Evolutionary conservation across 1,140 invertebrate species (phyloP).

Genomic region (Anthonomus grandis): DNA sequence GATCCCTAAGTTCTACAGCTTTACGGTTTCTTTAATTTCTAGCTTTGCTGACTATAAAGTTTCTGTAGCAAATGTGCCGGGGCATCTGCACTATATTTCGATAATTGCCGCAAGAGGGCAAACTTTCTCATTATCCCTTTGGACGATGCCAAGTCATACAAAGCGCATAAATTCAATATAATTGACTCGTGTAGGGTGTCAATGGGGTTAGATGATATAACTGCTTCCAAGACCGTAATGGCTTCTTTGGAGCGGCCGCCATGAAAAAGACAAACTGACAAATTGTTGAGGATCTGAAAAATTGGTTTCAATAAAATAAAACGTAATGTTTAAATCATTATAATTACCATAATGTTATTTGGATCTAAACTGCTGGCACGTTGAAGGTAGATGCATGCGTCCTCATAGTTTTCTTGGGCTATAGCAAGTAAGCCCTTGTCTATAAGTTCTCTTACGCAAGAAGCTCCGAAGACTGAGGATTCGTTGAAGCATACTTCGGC

Average conservation of each 20-base stretch:
- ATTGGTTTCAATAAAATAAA: neutral
- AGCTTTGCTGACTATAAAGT: slow-evolving; percentile 33
- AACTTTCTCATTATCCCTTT: slow-evolving; percentile 79
- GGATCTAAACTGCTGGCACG: slow-evolving; percentile 74
- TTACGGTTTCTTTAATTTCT: no score
- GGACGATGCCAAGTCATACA: slow-evolving; percentile 91
- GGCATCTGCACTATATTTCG: slow-evolving; percentile 78
- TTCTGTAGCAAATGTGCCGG: slow-evolving; percentile 45
- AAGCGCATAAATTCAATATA: slow-evolving; percentile 84
- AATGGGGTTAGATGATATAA: slow-evolving; percentile 74
- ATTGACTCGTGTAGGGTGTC: slow-evolving; percentile 81
- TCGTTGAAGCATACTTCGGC: slow-evolving; percentile 70
- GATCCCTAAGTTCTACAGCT: no score
- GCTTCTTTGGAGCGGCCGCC: slow-evolving; percentile 83
- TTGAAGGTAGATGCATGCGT: slow-evolving; percentile 77
- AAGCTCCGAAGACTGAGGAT: slow-evolving; percentile 47
- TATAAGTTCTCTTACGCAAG: slow-evolving; percentile 65
- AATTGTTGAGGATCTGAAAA: slow-evolving; percentile 78
- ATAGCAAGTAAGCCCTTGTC: slow-evolving; percentile 76
- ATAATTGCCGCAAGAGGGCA: slow-evolving; percentile 70
- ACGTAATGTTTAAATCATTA: no score
- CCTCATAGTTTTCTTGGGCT: slow-evolving; percentile 78
- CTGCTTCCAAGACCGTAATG: slow-evolving; percentile 75
- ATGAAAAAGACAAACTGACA: slow-evolving; percentile 88
- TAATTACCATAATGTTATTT: slow-evolving; percentile 75